phyloP scores from a whole-genome alignment of 2,113 vertebrate genomes.

The Cyanoliseus patagonus region DNA sequence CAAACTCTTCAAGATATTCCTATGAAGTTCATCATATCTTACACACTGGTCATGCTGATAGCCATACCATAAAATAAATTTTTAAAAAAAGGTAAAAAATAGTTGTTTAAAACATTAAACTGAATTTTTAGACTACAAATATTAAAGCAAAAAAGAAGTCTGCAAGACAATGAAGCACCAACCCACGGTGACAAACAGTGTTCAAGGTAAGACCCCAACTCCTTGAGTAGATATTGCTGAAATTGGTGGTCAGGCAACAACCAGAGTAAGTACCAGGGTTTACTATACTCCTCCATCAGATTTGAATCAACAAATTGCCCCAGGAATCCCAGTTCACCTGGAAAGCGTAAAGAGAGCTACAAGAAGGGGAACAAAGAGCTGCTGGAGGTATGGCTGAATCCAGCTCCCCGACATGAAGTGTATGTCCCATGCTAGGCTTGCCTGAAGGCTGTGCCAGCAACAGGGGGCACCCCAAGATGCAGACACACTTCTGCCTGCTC shows the following conservation, averaged over 20 bases:
- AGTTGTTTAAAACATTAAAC: neutral
- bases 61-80: neutral
- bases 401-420: accelerated
- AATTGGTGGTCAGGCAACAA: neutral
- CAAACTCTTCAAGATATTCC: neutral
- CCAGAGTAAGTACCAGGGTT: neutral
- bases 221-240: accelerated
- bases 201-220: neutral
- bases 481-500: neutral
- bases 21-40: neutral
- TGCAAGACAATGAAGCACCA: neutral
- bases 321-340: neutral
- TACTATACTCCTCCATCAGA: too few species aligned
- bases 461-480: accelerated
- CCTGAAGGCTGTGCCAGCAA: neutral
- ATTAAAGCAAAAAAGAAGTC: neutral
- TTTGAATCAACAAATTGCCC: neutral
- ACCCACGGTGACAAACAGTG: accelerated
- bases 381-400: neutral
- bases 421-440: neutral
- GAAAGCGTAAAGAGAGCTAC: neutral
- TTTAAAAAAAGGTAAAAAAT: neutral
- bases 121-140: neutral
- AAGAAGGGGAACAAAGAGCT: neutral
- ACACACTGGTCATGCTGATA: neutral